Base-by-base conservation (phyloP, 2,797 vertebrate genomes). In the Crenuchus spilurus region DNA sequence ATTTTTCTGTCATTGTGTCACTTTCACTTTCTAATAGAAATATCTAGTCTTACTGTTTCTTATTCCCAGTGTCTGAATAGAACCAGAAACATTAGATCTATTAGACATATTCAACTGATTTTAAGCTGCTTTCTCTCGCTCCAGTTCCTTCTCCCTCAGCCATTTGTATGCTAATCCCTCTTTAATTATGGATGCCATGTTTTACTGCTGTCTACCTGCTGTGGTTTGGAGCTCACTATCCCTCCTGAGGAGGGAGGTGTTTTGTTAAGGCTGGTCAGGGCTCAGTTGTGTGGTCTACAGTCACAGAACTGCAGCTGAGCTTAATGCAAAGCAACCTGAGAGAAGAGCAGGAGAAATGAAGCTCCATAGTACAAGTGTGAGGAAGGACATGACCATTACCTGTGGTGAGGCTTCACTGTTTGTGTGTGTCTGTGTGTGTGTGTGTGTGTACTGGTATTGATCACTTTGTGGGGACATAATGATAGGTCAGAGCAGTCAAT, bases 131-230 rank as follows among this genome's bases (percentile, higher is more conserved):
- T n/a, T 52, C 14, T 26, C 3, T 52, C n/a, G 7, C 4, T 6
- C 24, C 51, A n/a, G 9, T 33, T 33, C 30, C 8, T 57, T 16
- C 14, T 49, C 41, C 49, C 6, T n/a, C 52, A 52, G 54, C 49
- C 6, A 4, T 49, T 14, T 58, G 16, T 62, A n/a, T 16, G 31
- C 37, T 52, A 70, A 42, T 74, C 16, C 14, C 24, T 66, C 48
- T 67, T 65, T 66, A 75, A 61, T 79, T 48, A 68, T 44, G n/a
- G 57, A 66, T 67, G 24, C 49, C 58, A 31, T n/a, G 0, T 61
- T 74, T 60, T 18, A 35, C 22, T n/a, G 26, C 22, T n/a, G 44
- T 39, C 16, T 39, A 3, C 49, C 37, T 64, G 33, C 37, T 6
- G 18, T 37, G 46, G 35, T 48, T 44, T 66, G 18, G 42, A 30